These are phyloP conservation scores for Pteronura brasiliensis DNA, from an alignment of 2,113 vertebrate genomes.

Conservation along the genomic window DNA sequence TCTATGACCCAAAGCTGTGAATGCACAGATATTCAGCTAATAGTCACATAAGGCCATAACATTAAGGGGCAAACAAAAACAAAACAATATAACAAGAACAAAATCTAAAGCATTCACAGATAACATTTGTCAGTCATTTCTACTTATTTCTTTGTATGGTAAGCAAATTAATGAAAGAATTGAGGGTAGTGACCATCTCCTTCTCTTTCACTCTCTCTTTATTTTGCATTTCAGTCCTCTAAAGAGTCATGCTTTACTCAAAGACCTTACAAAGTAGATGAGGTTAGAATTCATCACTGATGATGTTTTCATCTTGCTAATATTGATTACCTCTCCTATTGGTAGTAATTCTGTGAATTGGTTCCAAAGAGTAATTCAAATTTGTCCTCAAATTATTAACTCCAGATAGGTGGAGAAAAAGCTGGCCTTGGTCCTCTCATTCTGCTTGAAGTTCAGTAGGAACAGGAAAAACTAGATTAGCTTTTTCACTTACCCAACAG, in stretches of 20 bases:
- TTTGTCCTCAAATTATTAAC: background rate
- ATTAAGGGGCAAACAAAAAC: background rate
- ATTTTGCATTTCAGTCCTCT: background rate
- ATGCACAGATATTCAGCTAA: background rate
- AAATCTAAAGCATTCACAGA: background rate
- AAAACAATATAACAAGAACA: background rate
- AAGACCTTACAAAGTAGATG: background rate
- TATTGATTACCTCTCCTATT: slow-evolving; percentile 28
- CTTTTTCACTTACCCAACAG: background rate
- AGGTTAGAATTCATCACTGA: slow-evolving; percentile 7
- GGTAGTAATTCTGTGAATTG: background rate
- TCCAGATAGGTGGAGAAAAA: background rate
- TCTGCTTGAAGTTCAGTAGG: background rate
- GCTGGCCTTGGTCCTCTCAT: background rate
- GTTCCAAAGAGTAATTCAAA: slow-evolving; percentile 40
- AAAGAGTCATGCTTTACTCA: background rate
- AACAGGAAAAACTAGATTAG: background rate
- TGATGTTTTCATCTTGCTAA: background rate
- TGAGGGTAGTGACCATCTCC: background rate
- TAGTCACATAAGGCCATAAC: background rate
- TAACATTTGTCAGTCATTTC: background rate
- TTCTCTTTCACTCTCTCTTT: background rate
- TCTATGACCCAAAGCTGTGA: background rate
- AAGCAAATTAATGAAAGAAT: slow-evolving; percentile 48
- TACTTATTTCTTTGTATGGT: background rate